Base-by-base conservation (phyloP, 2,888 invertebrate genomes). In the Nezara viridula region DNA sequence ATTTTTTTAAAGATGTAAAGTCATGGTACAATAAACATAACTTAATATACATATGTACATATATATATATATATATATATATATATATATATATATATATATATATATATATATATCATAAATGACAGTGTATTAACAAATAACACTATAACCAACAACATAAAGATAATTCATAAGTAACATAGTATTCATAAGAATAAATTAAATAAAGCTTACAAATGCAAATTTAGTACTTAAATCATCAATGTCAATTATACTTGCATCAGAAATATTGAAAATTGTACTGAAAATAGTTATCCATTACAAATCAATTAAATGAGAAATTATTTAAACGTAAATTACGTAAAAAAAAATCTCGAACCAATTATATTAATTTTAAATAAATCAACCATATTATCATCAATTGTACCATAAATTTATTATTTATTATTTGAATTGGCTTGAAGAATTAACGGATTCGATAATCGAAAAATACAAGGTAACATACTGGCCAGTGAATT, bases 381-480 rank as follows among this genome's bases (percentile, higher is more conserved):
- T 66, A 66, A 66, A 32, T 32, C 7, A 32, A 32, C 32, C 32
- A 32, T 32, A 6, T 60, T 9, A 60, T n/a, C 24, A 55, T n/a
- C 7, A 14, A 27, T 60, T 60, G 2, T 60, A 60, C 27, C 10
- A 60, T 27, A 60, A 14, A 12, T 60, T 86, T 50, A 55, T 86
- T 37, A 86, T 86, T 37, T 86, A 50, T 50, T 52, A 52, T 55
- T 60, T 21, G 88, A 88, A 88, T 66, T 93, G 90, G 94, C 94
- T 91, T 95, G 96, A 91, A 96, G 94, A 92, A 97, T 95, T 92
- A 98, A 95, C 6, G 98, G 98, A 94, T 98, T 98, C n/a, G 98
- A 97, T 73, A 98, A 95, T 91, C 98, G 95, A 93, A 99, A 99
- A 91, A 99, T 98, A 92, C 96, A 95, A 44, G 98, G 98, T 91